Base-by-base conservation (phyloP, 2,113 vertebrate genomes). In the Myiopsitta monachus region DNA sequence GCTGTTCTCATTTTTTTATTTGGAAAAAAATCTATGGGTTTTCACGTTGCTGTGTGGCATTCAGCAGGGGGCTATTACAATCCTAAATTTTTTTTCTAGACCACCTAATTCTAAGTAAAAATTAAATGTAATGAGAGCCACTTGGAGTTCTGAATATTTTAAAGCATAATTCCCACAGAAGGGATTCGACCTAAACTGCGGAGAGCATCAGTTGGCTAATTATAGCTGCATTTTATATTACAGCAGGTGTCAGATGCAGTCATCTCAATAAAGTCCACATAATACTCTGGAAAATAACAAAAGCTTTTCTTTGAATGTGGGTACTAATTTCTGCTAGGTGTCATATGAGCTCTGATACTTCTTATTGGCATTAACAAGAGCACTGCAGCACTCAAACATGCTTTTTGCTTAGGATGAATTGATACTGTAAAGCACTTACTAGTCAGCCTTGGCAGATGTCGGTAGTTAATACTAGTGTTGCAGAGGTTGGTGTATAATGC, bases 121-220 rank as follows among this genome's bases (percentile, higher is more conserved):
- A 98, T 98, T 98, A 98, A 98, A 98, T 98, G 98, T 98, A 98
- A 98, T 98, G 98, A 98, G 98, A 98, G 98, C 98, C 98, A 98
- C 98, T 98, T 98, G 97, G 97, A 98, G 97, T 98, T 98, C 98
- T 98, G 98, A 98, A 98, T 98, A 98, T 98, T 98, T 98, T 98
- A 98, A 98, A 98, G 98, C 98, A 98, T 98, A 99, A 99, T 99
- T 99, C 99, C 98, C 99, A 99, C 99, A 98, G 98, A 99, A 98
- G 98, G 98, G 98, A 98, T 98, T 98, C 98, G 97, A 98, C 98
- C 98, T 98, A 98, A 98, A 98, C 98, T 98, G 98, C 96, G 74
- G 97, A 98, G 98, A 98, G 97, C 98, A 98, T 98, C 98, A 98
- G 98, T 98, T 98, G 98, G 97, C 98, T 98, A 98, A 98, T 98